Base-by-base conservation (phyloP, 2,888 invertebrate species). In the Cistogaster globosa region DNA sequence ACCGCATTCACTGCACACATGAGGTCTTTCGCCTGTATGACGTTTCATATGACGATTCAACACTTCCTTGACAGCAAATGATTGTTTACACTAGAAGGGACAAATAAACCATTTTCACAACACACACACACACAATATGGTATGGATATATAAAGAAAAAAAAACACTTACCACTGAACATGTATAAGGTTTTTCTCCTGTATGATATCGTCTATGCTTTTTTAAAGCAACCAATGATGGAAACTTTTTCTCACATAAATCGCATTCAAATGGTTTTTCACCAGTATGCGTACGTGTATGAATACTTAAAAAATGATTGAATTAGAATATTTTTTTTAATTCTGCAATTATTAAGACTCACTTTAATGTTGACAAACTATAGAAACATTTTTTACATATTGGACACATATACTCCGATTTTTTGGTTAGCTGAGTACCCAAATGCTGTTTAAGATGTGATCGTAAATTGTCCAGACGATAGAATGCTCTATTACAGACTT, bases 21-120 rank as follows among this genome's bases (percentile, higher is more conserved):
- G 92, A 2, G 92, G 92, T 22, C 91, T 89, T 68, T 92, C 92
- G 3, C 93, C 92, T 0, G 93, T 93, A 90, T 96, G 96, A 0
- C 95, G 96, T 87, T 95, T 93, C 89, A 95, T 94, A 90, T 96
- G 96, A 3, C 96, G 94, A 88, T 96, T 96, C 88, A 96, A 93
- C 78, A 97, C 97, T 91, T 97, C 97, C 88, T 97, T 95, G 0
- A 97, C 97, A 72, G 95, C 96, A 89, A 97, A 97, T 74, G 94
- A 94, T 91, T 95, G 95, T 53, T 94, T 94, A 89, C 97, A 97
- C 96, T 97, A 58, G 57, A 72, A 68, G 86, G 69, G 20, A 12
- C 9, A 0, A 9, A 9, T 48, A 4, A 14, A 32, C 20, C 2
- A 36, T 14, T 20, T 22, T 63, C 11, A 16, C 5, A 12, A 7